Percentiles rank a stretch among this genome's conserved stretches.
phyloP scores from a whole-genome alignment of 2,113 vertebrate species.

The Nothoprocta pentlandii region DNA sequence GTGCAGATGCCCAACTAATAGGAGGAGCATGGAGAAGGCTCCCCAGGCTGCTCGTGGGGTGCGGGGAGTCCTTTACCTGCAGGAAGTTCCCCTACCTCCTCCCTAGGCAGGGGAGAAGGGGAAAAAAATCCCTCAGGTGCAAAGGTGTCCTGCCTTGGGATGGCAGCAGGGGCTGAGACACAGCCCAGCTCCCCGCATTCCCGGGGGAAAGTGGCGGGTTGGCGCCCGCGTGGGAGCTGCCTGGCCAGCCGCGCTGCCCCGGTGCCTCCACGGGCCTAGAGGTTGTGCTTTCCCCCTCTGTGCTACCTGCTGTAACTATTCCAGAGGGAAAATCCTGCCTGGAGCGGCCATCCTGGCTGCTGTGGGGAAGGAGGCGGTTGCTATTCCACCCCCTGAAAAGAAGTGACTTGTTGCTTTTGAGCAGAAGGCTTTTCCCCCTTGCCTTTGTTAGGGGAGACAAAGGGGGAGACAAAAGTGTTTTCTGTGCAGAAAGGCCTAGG shows the following conservation, averaged over 20 bases:
- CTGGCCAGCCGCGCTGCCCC: neutral
- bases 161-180: conserved; percentile 39
- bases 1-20: neutral
- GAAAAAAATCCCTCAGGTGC: neutral
- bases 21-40: conserved; percentile 19
- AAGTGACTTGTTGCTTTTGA: conserved; percentile 83
- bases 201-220: neutral
- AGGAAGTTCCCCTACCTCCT: neutral
- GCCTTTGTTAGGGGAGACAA: conserved; percentile 84
- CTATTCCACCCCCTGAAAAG: conserved; percentile 73
- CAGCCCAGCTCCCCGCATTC: conserved; percentile 61
- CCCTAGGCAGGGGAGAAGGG: neutral
- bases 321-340: conserved; percentile 28
- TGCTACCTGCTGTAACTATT: conserved; percentile 2
- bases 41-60: neutral
- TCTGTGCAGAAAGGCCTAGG: conserved; percentile 73
- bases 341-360: conserved; percentile 22
- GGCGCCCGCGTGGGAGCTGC: neutral
- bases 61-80: neutral
- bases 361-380: conserved; percentile 44
- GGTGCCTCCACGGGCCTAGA: neutral
- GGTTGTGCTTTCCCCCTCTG: neutral
- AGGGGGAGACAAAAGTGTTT: conserved; percentile 81
- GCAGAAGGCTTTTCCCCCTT: conserved; percentile 71
- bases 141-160: neutral